Conservation (phyloP, 2,797 vertebrate species). For the Anguilla pacifica region DNA sequence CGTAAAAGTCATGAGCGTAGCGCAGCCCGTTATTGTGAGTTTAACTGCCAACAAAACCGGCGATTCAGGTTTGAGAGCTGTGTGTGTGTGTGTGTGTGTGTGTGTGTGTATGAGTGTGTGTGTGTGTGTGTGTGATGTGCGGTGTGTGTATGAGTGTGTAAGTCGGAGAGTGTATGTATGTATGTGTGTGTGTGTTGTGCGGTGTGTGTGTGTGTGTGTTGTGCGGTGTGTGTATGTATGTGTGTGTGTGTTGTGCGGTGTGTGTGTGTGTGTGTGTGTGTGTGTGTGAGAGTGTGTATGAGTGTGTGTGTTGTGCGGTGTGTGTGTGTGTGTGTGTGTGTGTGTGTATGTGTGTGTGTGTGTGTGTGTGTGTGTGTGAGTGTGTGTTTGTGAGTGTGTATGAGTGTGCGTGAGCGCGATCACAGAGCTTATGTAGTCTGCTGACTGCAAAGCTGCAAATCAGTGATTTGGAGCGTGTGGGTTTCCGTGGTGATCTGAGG, state of each 20-base stretch:
- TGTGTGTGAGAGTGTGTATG: no score
- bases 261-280: no score
- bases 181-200: no score
- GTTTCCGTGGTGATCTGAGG: no score
- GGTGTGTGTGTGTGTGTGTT: no score
- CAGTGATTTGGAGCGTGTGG: neutral
- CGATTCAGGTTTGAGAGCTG: neutral
- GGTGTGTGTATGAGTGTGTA: no score
- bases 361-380: no score
- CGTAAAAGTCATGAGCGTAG: neutral
- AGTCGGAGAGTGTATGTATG: no score
- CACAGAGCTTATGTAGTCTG: conserved; percentile 18
- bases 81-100: neutral
- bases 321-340: no score
- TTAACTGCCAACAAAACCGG: neutral
- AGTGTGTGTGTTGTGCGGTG: no score
- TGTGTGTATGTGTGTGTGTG: no score
- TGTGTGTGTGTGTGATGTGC: conserved; percentile 12
- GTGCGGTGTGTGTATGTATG: neutral
- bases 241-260: conserved; percentile 1
- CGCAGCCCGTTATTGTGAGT: neutral
- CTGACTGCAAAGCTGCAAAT: conserved; percentile 39
- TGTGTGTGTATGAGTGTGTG: neutral
- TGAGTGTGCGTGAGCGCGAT: conserved; percentile 33
- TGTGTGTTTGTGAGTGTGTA: neutral